Evolutionary conservation across 2,113 vertebrate genomes (phyloP), one percentile per base, ranked within the genome.

Genomic region (Phasianus colchicus): DNA sequence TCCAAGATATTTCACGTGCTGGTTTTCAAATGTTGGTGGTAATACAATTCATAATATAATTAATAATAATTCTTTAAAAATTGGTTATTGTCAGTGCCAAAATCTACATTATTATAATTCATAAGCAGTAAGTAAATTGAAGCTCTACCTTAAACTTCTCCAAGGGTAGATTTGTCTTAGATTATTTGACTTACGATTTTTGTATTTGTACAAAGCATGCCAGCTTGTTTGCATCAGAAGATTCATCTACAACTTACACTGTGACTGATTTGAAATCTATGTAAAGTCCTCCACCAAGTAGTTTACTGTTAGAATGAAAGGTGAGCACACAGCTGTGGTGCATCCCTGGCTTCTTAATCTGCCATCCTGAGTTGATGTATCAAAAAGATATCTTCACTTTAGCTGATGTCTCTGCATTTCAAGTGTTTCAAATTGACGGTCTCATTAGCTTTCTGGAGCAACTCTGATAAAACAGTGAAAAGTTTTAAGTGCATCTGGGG

Each of bases 401-500:
- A 42, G 45, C 29, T 70, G 66, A 12, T 2, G 1, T 64, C 21
- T 65, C n/a, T 83, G 78, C 40, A 60, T 89, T 85, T 80, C 3
- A 15, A 7, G 25, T 60, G 15, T 74, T 73, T 89, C 14, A 4
- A 99, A 95, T 99, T 97, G 83, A 99, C 19, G 0, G 98, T 99
- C 96, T 98, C 98, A 24, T 60, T 52, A 10, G 98, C 97, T 55
- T 97, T 97, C 90, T 99, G 97, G 52, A 99, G 96, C 91, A 99
- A 88, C 61, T 98, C 98, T 30, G 99, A 98, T 24, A 99, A 94
- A 97, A 98, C 75, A 22, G 98, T 98, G 63, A 99, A 98, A 73
- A 99, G 94, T 88, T 97, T 98, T 87, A 99, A 97, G 32, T 98
- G 97, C 98, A 99, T 97, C 91, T 98, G 98, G 6, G 98, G 98